phyloP scores from a whole-genome alignment of 2,888 invertebrate species.

The Euplexia lucipara region DNA sequence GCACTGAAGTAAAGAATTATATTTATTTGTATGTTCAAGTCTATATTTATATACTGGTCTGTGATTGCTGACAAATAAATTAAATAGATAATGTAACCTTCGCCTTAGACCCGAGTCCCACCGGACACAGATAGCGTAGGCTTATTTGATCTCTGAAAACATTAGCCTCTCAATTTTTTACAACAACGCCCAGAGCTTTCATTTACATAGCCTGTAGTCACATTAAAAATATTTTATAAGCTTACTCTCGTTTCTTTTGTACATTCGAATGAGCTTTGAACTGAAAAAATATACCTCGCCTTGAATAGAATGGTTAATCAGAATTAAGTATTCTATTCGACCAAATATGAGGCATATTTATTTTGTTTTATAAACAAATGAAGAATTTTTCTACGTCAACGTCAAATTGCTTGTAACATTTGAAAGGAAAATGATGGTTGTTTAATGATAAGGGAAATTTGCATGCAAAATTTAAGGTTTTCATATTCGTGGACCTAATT shows the following conservation, averaged over 20 bases:
- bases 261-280: conserved; percentile 2
- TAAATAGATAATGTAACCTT: neutral
- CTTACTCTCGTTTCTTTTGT: conserved; percentile 40
- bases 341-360: neutral
- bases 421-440: conserved; percentile 17
- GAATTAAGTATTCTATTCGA: conserved; percentile 37
- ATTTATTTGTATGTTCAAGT: too few relatives aligned
- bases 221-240: conserved; percentile 45
- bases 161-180: conserved; percentile 22
- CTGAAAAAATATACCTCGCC: too few relatives aligned
- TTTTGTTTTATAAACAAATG: conserved; percentile 24
- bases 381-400: neutral
- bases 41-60: too few relatives aligned
- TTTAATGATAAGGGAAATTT: conserved; percentile 7
- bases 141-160: conserved; percentile 37
- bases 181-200: conserved; percentile 25
- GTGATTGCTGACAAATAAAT: too few relatives aligned
- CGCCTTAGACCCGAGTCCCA: conserved; percentile 1
- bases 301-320: too few relatives aligned
- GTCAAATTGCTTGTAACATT: conserved; percentile 6
- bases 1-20: too few relatives aligned
- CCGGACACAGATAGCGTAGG: conserved; percentile 18
- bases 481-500: too few relatives aligned
- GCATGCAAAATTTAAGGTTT: neutral
- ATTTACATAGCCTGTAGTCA: conserved; percentile 31